A percentile compares a stretch with the other conserved stretches of the same genome.
Evolutionary conservation across 2,888 invertebrate genomes (phyloP).

Genomic region (Megamerina dolium): DNA sequence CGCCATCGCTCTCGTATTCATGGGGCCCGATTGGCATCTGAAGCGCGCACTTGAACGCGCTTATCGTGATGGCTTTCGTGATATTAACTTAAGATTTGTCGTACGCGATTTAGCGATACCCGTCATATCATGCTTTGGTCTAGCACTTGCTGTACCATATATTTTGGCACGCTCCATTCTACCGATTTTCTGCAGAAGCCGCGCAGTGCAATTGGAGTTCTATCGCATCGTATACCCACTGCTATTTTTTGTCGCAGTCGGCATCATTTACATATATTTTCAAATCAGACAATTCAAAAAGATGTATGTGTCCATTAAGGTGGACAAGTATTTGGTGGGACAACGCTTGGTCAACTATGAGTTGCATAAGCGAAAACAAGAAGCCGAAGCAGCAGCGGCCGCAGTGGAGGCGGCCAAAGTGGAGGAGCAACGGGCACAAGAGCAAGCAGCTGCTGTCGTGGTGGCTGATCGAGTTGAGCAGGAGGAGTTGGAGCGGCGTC

Average conservation of each 20-base stretch:
- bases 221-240: conserved; percentile 86
- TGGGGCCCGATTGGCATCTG: conserved; percentile 96
- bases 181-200: conserved; percentile 60
- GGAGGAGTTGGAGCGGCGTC: conserved; percentile 17
- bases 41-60: conserved; percentile 87
- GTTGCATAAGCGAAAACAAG: conserved; percentile 62
- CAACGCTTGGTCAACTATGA: conserved; percentile 96
- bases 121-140: conserved; percentile 79
- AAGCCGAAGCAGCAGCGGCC: conserved; percentile 32
- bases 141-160: conserved; percentile 90
- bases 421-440: too few species aligned
- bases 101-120: conserved; percentile 83
- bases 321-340: conserved; percentile 97
- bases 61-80: conserved; percentile 87
- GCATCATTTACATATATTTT: conserved; percentile 67
- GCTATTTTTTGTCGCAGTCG: conserved; percentile 65
- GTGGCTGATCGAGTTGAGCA: conserved; percentile 20
- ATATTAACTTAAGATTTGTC: conserved; percentile 85
- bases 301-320: conserved; percentile 96
- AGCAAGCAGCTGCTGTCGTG: too few species aligned
- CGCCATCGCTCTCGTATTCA: conserved; percentile 91
- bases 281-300: conserved; percentile 91
- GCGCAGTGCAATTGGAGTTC: conserved; percentile 67
- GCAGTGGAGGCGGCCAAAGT: conserved; percentile 27
- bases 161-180: conserved; percentile 73